Percentiles rank a stretch among this genome's conserved stretches.
phyloP scores from a whole-genome alignment of 2,888 invertebrate genomes.

The Phorcus lineatus region DNA sequence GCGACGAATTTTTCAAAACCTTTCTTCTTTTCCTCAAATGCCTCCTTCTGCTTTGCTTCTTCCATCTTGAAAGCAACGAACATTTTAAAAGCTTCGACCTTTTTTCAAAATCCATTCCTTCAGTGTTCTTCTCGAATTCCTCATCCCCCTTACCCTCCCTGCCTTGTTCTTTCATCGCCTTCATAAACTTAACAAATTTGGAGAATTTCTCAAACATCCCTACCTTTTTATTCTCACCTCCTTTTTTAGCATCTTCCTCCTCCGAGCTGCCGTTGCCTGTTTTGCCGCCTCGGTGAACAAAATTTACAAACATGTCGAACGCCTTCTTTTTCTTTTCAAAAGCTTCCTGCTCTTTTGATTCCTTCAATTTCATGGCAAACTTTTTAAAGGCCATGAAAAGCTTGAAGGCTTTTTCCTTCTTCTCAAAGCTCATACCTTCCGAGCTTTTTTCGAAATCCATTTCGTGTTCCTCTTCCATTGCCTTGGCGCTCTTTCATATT shows the following conservation, averaged over 20 bases:
- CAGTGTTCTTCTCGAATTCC: slow-evolving; percentile 14
- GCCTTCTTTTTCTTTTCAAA: background rate
- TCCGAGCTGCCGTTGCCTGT: background rate
- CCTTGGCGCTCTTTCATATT: background rate
- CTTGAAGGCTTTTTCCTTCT: background rate
- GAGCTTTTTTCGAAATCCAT: slow-evolving; percentile 2
- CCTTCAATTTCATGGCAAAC: background rate
- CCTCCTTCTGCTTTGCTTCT: background rate
- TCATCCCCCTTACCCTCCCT: background rate
- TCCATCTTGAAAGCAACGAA: background rate
- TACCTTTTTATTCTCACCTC: background rate
- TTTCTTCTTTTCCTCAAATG: background rate
- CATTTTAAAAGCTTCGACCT: background rate
- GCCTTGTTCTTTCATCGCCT: background rate
- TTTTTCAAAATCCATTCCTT: background rate
- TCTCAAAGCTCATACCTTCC: background rate
- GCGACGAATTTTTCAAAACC: background rate
- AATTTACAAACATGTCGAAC: background rate
- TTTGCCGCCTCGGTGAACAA: background rate
- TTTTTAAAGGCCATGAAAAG: background rate
- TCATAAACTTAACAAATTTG: background rate
- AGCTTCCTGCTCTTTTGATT: background rate
- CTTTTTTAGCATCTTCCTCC: background rate
- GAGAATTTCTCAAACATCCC: background rate
- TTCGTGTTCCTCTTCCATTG: background rate